phyloP scores from a whole-genome alignment of 2,797 vertebrate genomes.

The Gallirallus australis region DNA sequence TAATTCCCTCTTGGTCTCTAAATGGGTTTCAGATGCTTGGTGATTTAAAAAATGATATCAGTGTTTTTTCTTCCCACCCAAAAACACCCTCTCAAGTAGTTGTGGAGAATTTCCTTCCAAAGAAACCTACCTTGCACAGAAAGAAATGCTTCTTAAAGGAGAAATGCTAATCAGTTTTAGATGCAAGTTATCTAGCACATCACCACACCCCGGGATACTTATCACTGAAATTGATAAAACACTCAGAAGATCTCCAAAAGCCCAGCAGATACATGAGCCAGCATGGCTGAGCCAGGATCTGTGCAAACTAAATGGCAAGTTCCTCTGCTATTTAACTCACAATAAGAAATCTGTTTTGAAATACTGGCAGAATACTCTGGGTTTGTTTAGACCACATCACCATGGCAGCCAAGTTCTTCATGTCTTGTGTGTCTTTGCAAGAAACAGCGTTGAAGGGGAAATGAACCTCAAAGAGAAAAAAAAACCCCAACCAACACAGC shows the following conservation, averaged over 20 bases:
- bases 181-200: neutral
- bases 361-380: neutral
- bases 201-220: neutral
- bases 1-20: slow-evolving; percentile 12
- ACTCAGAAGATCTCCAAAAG: neutral
- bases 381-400: slow-evolving; percentile 59
- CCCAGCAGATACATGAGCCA: neutral
- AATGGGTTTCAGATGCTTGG: slow-evolving; percentile 2
- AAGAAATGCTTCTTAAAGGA: neutral
- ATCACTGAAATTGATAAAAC: neutral
- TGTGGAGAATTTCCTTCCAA: neutral
- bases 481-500: neutral
- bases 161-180: neutral
- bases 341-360: slow-evolving; percentile 51
- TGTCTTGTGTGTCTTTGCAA: neutral
- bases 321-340: neutral
- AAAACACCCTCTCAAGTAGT: neutral
- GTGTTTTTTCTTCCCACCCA: neutral
- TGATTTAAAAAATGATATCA: neutral
- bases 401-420: slow-evolving; percentile 56
- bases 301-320: slow-evolving; percentile 11
- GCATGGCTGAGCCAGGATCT: neutral
- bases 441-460: neutral
- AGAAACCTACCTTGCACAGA: neutral
- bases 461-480: neutral